Evolutionary conservation across 2,113 vertebrate genomes (phyloP), one percentile per base, ranked within the genome.

Genomic region (Stegostoma tigrinum): DNA sequence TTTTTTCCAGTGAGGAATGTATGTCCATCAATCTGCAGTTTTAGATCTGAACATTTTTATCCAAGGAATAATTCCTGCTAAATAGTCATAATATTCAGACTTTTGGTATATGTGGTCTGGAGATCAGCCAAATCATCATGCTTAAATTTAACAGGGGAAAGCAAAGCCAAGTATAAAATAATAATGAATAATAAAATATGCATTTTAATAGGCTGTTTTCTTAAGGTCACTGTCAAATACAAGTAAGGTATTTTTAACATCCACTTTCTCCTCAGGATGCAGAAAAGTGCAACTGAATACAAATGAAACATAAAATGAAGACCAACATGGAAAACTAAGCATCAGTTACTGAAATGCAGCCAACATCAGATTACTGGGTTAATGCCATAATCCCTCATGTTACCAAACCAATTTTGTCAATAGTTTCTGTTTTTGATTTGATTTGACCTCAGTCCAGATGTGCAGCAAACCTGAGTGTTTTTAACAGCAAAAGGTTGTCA

Each of bases 171-270:
- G 66, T 38, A n/a, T 38, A 38, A 93, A 93, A 42, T 90, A 83
- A 83, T 64, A 21, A 10, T 66, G 34, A 66, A 34, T 8, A 89
- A 93, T 66, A 93, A 93, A n/a, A 93, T 64, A 66, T 93, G 34
- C 61, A 93, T 34, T 66, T 93, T 93, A 93, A 93, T 66, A 66
- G 89, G 61, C 66, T 93, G 38, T 93, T 66, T 93, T 93, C 89
- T 66, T 91, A 91, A 91, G 61, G 30, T n/a, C n/a, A 93, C 89
- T 67, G 38, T 61, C 38, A 34, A 93, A 64, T 93, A 45, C n/a
- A 91, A 8, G n/a, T n/a, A n/a, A 38, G 38, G 61, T 19, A 93
- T 66, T 93, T 90, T 90, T n/a, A 90, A 34, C 64, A 64, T 90
- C 87, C 66, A 66, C 64, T 67, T 93, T 34, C 87, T n/a, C 61